Evolutionary conservation across 2,888 invertebrate species (phyloP).

Genomic region (Trissolcus brochymenae): DNA sequence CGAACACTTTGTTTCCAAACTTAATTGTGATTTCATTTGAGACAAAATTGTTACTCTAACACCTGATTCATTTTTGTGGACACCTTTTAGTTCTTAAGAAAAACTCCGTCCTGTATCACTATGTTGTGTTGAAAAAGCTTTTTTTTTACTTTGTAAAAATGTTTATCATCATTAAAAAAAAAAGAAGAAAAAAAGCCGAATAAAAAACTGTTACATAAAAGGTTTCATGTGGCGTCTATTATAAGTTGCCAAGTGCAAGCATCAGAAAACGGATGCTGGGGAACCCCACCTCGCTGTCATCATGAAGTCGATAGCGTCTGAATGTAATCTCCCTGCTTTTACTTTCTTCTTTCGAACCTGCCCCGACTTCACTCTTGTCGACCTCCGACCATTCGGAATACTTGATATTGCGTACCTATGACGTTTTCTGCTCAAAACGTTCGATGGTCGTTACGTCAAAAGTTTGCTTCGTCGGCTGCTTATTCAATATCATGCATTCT

Average conservation of each 20-base stretch:
- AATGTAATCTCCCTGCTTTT: constrained; percentile 51
- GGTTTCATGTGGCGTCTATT: constrained; percentile 38
- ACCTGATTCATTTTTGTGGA: constrained; percentile 4
- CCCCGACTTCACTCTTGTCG: constrained; percentile 41
- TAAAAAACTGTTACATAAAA: constrained; percentile 1
- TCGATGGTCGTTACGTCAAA: constrained; percentile 20
- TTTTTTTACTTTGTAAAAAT: too few relatives aligned
- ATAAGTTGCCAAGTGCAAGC: constrained; percentile 43
- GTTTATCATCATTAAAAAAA: not conserved
- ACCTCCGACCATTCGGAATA: constrained; percentile 44
- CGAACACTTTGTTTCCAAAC: constrained; percentile 13
- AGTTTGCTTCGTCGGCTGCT: constrained; percentile 18
- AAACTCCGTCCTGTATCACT: too few relatives aligned
- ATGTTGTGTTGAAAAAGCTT: too few relatives aligned
- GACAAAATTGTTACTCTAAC: not conserved
- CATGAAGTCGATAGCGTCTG: constrained; percentile 50
- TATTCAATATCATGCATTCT: constrained; percentile 11
- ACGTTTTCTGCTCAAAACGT: constrained; percentile 43
- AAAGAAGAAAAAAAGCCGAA: constrained; percentile 2
- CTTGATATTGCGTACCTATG: constrained; percentile 47
- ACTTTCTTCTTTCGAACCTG: constrained; percentile 50
- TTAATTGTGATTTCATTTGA: constrained; percentile 21
- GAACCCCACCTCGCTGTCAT: constrained; percentile 21
- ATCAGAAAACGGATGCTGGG: constrained; percentile 45
- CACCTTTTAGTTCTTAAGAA: too few relatives aligned